phyloP scores from a whole-genome alignment of 2,797 vertebrate genomes.

The Notolabrus celidotus region DNA sequence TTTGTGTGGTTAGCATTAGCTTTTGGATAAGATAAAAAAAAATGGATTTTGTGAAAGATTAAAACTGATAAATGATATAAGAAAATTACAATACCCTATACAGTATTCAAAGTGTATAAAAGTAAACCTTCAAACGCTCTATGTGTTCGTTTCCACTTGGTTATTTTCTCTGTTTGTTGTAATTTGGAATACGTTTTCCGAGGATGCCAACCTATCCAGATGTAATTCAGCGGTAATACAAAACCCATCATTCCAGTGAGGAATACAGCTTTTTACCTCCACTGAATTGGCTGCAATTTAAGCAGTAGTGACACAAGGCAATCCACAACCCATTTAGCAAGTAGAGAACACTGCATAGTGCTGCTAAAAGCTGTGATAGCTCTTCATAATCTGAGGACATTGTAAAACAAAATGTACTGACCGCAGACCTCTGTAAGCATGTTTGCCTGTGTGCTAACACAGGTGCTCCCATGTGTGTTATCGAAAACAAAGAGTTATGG shows the following conservation, averaged over 20 bases:
- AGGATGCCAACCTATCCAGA: not conserved
- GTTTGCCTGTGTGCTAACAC: not conserved
- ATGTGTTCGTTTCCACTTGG: not conserved
- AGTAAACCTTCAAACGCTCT: not conserved
- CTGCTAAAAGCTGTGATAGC: conserved; percentile 28
- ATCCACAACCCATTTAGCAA: conserved; percentile 31
- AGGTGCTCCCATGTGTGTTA: not conserved
- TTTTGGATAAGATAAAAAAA: no score
- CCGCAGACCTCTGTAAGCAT: not conserved
- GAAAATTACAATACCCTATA: no score
- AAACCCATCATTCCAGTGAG: conserved; percentile 21
- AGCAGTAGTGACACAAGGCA: conserved; percentile 15
- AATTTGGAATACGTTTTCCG: conserved; percentile 8
- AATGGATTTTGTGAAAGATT: no score
- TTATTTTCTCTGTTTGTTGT: conserved; percentile 1
- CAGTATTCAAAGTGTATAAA: not conserved
- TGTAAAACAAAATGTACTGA: conserved; percentile 54
- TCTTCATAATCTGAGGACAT: conserved; percentile 25
- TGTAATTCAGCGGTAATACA: conserved; percentile 8
- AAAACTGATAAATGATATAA: no score
- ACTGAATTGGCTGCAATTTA: conserved; percentile 44
- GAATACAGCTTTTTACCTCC: conserved; percentile 16
- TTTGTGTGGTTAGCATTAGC: no score
- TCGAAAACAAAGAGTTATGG: not conserved
- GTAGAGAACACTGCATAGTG: not conserved